Conservation (phyloP, 1,140 invertebrate species). For the Antheraea pernyi region DNA sequence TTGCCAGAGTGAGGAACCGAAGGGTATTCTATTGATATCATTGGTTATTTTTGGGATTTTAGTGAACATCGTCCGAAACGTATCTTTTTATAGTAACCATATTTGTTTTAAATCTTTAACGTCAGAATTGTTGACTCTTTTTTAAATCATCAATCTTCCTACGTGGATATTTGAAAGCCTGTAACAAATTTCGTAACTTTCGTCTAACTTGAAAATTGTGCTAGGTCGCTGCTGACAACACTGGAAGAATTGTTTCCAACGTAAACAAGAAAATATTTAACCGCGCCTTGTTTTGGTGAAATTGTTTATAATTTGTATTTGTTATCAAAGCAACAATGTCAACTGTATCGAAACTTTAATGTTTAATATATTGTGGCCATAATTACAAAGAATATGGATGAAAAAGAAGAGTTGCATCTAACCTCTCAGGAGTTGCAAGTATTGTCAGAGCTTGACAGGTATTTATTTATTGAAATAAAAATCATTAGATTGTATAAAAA, state of each 20-base stretch:
- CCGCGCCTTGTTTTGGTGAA: slow-evolving; percentile 23
- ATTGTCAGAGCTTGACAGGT: slow-evolving; percentile 93
- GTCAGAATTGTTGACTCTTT: too few relatives aligned
- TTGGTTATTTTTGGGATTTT: too few relatives aligned
- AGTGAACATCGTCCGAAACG: too few relatives aligned
- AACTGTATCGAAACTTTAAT: background rate
- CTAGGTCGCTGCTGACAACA: too few relatives aligned
- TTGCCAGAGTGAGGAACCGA: too few relatives aligned
- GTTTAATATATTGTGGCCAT: background rate
- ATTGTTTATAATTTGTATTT: background rate
- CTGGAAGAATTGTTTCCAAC: background rate
- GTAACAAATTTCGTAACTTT: too few relatives aligned
- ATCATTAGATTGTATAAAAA: slow-evolving; percentile 4
- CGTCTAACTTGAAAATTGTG: too few relatives aligned
- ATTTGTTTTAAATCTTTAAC: too few relatives aligned
- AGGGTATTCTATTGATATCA: too few relatives aligned
- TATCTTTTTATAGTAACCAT: too few relatives aligned
- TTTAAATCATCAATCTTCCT: too few relatives aligned
- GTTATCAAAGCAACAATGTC: slow-evolving; percentile 8
- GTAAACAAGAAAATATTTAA: slow-evolving; percentile 11
- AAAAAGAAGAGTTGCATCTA: slow-evolving; percentile 77
- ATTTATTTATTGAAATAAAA: slow-evolving; percentile 33
- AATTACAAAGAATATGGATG: slow-evolving; percentile 54
- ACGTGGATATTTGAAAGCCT: too few relatives aligned
- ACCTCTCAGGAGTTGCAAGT: slow-evolving; percentile 89